These are phyloP conservation scores for Egretta garzetta DNA, from an alignment of 2,113 vertebrate genomes.

Conservation along the genomic window DNA sequence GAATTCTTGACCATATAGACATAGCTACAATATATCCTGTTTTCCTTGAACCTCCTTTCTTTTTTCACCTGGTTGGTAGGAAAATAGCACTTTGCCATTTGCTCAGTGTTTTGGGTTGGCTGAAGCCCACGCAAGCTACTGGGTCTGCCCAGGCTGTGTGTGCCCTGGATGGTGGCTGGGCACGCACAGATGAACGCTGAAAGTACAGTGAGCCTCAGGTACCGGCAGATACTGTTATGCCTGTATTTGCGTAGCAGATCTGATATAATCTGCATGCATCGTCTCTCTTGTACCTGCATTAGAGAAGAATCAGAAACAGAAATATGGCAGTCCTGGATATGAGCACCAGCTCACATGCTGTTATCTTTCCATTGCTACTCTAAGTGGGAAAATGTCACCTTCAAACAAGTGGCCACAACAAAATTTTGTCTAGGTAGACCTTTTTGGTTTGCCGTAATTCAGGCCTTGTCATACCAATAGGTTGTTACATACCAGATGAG, in stretches of 20 bases:
- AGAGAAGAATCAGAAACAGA: background rate
- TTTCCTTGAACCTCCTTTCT: background rate
- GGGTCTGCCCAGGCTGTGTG: fast-evolving
- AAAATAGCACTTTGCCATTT: background rate
- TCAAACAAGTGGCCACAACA: background rate
- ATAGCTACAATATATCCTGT: background rate
- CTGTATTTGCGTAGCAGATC: background rate
- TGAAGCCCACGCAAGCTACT: background rate
- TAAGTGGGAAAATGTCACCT: background rate
- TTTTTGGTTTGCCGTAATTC: background rate
- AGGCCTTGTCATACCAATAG: background rate
- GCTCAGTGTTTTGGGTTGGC: background rate
- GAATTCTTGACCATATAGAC: background rate
- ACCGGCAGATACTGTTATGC: background rate
- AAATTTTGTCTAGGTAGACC: background rate
- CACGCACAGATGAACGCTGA: background rate
- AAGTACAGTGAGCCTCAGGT: background rate
- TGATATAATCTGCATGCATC: fast-evolving
- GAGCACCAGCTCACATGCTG: background rate
- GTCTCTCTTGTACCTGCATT: background rate
- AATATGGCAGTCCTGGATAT: background rate
- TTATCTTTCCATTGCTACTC: background rate
- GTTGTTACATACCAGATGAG: background rate
- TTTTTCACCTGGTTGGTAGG: background rate
- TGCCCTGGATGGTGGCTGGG: background rate